Evolutionary conservation across 2,888 invertebrate species (phyloP).

Genomic region (Neoaliturus tenellus): DNA sequence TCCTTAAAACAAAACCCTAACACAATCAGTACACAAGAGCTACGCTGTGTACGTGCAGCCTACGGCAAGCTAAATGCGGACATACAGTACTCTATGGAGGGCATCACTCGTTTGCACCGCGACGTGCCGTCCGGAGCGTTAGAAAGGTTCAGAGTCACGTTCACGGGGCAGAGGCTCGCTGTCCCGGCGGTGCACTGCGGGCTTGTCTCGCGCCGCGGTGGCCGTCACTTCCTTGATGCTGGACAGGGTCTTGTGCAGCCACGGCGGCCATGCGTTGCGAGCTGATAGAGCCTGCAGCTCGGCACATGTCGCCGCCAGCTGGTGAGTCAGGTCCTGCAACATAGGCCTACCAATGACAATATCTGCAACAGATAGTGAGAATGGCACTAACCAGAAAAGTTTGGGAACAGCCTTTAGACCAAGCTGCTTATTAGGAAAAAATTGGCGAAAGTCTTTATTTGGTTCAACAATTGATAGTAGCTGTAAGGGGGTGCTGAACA

Average conservation of each 20-base stretch:
- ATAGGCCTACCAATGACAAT: no score
- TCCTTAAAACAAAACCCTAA: not conserved
- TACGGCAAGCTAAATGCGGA: conserved; percentile 30
- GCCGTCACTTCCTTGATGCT: conserved; percentile 75
- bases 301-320: conserved; percentile 86
- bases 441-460: no score
- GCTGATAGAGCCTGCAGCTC: conserved; percentile 80
- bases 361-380: no score
- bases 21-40: not conserved
- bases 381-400: no score
- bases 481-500: no score
- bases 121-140: not conserved
- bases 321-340: conserved; percentile 91
- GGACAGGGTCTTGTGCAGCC: conserved; percentile 94
- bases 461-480: no score
- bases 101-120: conserved; percentile 27
- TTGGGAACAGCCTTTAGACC: no score
- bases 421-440: no score
- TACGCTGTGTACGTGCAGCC: conserved; percentile 15
- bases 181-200: conserved; percentile 49
- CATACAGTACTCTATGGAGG: conserved; percentile 24
- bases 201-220: conserved; percentile 64
- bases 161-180: conserved; percentile 54
- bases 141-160: conserved; percentile 31
- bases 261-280: conserved; percentile 90